A percentile compares a stretch with the other conserved stretches of the same genome.
Evolutionary conservation across 2,888 invertebrate genomes (phyloP).

Genomic region (Parapristionchus giblindavisi): DNA sequence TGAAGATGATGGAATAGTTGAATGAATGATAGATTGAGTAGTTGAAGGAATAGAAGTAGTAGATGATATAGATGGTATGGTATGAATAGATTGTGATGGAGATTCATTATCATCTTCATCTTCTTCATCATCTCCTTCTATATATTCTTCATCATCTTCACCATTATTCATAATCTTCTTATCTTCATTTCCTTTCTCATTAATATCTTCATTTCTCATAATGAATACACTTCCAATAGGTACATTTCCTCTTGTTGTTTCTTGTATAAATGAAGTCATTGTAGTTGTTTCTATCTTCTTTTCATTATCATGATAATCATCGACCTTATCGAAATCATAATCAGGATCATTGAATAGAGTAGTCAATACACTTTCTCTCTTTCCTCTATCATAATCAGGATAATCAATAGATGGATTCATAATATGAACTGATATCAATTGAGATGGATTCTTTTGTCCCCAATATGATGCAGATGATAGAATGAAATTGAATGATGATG

Average conservation of each 20-base stretch:
- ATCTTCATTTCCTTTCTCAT: background rate
- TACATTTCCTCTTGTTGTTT: conserved; percentile 10
- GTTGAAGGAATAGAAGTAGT: background rate
- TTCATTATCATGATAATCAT: no score
- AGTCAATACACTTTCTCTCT: conserved; percentile 29
- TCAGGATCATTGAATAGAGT: conserved; percentile 37
- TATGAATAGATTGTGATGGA: no score
- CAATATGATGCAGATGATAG: conserved; percentile 10
- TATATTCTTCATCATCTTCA: conserved; percentile 25
- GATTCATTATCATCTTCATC: conserved; percentile 4
- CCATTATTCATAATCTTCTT: no score
- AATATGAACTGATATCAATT: conserved; percentile 25
- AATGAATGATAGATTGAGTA: background rate
- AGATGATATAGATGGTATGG: background rate
- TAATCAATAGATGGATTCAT: conserved; percentile 10
- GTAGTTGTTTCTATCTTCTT: background rate
- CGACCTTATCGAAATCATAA: conserved; percentile 31
- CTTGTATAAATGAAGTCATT: background rate
- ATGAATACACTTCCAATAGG: conserved; percentile 26
- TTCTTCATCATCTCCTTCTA: conserved; percentile 25
- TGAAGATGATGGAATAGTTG: background rate
- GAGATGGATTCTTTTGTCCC: conserved; percentile 20
- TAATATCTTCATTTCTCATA: conserved; percentile 29
- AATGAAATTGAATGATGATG: conserved; percentile 32
- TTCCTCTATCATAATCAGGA: conserved; percentile 30